Evolutionary conservation across 2,888 invertebrate genomes (phyloP).

Genomic region (Patella ulyssiponensis): DNA sequence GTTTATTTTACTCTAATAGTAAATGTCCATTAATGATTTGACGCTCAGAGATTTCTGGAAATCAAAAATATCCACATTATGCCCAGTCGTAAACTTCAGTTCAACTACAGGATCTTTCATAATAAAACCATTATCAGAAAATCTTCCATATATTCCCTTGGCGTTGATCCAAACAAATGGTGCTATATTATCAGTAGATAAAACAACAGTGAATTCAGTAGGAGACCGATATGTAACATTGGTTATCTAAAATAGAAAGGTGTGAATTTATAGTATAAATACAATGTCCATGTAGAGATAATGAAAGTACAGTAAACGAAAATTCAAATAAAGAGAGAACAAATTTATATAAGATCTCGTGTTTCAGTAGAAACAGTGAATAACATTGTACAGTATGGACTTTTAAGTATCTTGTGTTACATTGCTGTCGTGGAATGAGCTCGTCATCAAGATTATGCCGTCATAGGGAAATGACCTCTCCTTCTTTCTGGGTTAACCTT

Average conservation of each 20-base stretch:
- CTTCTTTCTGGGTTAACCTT: too few relatives aligned
- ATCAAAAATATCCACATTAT: conserved; percentile 28
- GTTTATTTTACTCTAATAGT: conserved; percentile 14
- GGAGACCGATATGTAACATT: conserved; percentile 33
- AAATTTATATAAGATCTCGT: too few relatives aligned
- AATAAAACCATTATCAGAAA: conserved; percentile 84
- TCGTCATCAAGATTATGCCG: too few relatives aligned
- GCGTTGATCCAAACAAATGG: conserved; percentile 68
- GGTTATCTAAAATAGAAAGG: conserved; percentile 42
- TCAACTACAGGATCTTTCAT: conserved; percentile 58
- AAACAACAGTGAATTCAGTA: conserved; percentile 43
- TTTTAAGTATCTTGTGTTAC: too few relatives aligned
- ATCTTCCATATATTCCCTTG: conserved; percentile 75
- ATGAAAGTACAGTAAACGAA: too few relatives aligned
- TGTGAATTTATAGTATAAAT: too few relatives aligned
- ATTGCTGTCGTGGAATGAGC: too few relatives aligned
- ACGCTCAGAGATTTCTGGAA: conserved; percentile 39
- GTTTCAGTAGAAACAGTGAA: too few relatives aligned
- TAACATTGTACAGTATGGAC: too few relatives aligned
- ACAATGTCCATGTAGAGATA: too few relatives aligned
- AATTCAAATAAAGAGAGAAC: too few relatives aligned
- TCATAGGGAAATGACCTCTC: too few relatives aligned
- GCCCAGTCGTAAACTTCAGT: conserved; percentile 50
- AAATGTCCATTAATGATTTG: conserved; percentile 53
- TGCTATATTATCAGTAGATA: conserved; percentile 53